A percentile compares a stretch with the other conserved stretches of the same genome.
These are phyloP conservation scores for Blomia tropicalis DNA, from an alignment of 2,888 invertebrate species.

Conservation along the genomic window DNA sequence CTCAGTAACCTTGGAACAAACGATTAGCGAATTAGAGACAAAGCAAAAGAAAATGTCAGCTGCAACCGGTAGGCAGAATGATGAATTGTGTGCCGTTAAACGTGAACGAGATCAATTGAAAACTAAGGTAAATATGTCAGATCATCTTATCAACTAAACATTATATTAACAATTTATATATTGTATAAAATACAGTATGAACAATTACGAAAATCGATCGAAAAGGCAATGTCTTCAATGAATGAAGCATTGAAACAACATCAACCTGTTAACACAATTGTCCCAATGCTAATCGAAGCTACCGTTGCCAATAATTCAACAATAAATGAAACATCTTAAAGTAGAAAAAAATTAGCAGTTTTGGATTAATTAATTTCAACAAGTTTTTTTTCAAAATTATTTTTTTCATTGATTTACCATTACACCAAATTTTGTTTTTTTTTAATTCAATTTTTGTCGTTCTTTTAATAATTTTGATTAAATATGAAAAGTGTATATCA, in stretches of 20 bases:
- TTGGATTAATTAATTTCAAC: too few relatives aligned
- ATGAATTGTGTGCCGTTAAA: conserved; percentile 24
- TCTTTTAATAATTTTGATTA: too few relatives aligned
- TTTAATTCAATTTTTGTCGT: too few relatives aligned
- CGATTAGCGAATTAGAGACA: conserved; percentile 19
- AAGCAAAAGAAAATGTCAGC: conserved; percentile 23
- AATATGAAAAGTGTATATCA: too few relatives aligned
- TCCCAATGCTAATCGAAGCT: too few relatives aligned
- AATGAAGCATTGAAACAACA: background rate
- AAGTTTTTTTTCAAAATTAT: too few relatives aligned
- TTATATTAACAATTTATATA: background rate
- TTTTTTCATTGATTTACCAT: too few relatives aligned
- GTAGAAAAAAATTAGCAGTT: too few relatives aligned
- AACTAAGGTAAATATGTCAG: conserved; percentile 19
- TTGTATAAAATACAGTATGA: conserved; percentile 14
- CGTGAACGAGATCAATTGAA: conserved; percentile 17
- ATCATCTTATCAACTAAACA: too few relatives aligned
- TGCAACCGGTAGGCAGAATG: conserved; percentile 23
- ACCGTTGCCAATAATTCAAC: too few relatives aligned
- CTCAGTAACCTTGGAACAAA: background rate
- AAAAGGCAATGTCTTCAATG: background rate
- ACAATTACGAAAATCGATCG: conserved; percentile 13
- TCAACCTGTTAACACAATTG: background rate
- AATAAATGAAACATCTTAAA: too few relatives aligned
- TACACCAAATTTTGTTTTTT: too few relatives aligned